A percentile compares a stretch with the other conserved stretches of the same genome.
phyloP scores from a whole-genome alignment of 2,888 invertebrate species.

The Apeira syringaria region DNA sequence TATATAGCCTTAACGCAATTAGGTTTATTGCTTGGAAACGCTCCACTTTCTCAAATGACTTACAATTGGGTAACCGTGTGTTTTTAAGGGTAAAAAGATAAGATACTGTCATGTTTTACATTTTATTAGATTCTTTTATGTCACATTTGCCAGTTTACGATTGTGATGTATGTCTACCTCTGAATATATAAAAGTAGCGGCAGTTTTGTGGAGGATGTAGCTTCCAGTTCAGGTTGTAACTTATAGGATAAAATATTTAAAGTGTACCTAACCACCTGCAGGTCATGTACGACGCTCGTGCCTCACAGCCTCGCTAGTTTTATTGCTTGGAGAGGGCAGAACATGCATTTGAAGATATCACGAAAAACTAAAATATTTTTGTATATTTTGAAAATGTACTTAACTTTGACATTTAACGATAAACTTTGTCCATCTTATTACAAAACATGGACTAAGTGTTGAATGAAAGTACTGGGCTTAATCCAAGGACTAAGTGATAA shows the following conservation, averaged over 20 bases:
- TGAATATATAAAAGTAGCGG: conserved; percentile 16
- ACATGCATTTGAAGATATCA: conserved; percentile 14
- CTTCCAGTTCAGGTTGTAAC: conserved; percentile 14
- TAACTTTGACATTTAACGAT: no score
- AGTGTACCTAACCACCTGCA: conserved; percentile 19
- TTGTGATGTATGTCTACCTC: conserved; percentile 21
- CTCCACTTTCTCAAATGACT: conserved; percentile 10
- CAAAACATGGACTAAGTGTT: no score
- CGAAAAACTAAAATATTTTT: neutral
- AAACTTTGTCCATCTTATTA: no score
- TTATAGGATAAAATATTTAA: conserved; percentile 33
- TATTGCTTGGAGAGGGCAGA: conserved; percentile 22
- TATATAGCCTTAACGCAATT: conserved; percentile 13
- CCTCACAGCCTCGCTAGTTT: conserved; percentile 20
- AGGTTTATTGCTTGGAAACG: conserved; percentile 15
- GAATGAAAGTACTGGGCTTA: no score
- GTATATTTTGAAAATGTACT: no score
- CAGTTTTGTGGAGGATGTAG: conserved; percentile 22
- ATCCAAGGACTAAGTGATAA: no score
- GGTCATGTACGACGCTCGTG: conserved; percentile 24
- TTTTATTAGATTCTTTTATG: conserved; percentile 44
- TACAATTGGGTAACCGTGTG: conserved; percentile 22
- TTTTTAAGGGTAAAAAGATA: conserved; percentile 23
- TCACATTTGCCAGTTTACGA: conserved; percentile 43
- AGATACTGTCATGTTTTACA: conserved; percentile 35